A percentile compares a stretch with the other conserved stretches of the same genome.
These are phyloP conservation scores for Leptosomus discolor DNA, from an alignment of 2,113 vertebrate species.

Conservation along the genomic window DNA sequence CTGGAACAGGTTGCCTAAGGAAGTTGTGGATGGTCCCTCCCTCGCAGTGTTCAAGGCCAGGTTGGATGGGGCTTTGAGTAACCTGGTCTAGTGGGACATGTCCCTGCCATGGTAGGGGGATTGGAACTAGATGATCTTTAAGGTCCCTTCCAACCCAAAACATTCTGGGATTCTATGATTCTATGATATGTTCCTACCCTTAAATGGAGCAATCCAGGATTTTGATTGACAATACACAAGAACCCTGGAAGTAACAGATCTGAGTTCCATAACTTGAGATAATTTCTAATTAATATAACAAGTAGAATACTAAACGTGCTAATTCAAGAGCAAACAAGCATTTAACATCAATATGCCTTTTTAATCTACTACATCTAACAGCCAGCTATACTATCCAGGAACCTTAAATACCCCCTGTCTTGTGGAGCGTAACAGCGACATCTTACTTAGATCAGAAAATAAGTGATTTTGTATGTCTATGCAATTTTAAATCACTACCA, in stretches of 20 bases:
- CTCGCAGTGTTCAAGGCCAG: no score
- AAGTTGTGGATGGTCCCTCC: no score
- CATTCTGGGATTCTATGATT: no score
- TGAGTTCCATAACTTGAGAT: background rate
- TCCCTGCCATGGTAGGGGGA: no score
- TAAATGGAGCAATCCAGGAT: background rate
- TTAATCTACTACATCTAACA: background rate
- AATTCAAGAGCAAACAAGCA: background rate
- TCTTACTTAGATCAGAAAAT: conserved; percentile 3
- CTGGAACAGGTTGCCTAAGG: no score
- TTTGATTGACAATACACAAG: background rate
- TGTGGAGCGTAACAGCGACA: background rate
- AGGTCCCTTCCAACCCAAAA: no score
- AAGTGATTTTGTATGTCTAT: background rate
- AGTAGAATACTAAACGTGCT: background rate
- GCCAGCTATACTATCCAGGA: background rate
- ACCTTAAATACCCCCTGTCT: background rate
- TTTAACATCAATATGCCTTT: background rate
- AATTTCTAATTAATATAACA: background rate
- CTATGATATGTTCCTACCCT: no score
- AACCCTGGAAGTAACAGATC: background rate
- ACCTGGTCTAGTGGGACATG: no score
- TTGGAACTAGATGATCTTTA: no score
- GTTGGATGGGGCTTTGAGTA: no score
- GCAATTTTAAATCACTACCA: conserved; percentile 57